Percentiles rank a stretch among this genome's conserved stretches.
Evolutionary conservation across 2,113 vertebrate genomes (phyloP).

Genomic region (Argyrosomus japonicus): DNA sequence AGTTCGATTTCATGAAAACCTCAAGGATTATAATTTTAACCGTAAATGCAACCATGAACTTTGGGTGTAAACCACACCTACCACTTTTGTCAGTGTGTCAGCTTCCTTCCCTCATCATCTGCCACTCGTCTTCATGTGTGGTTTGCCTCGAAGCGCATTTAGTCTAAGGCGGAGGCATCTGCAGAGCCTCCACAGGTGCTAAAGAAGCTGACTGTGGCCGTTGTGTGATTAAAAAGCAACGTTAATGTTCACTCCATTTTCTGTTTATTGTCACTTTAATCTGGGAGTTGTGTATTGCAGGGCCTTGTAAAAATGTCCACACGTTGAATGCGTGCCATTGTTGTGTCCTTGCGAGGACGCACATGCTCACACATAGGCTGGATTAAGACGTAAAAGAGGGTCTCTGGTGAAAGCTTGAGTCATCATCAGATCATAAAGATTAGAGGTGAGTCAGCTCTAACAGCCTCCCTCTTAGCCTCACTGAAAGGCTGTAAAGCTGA

Average conservation of each 20-base stretch:
- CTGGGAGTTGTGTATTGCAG: not conserved
- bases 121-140: no score
- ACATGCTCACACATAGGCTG: not conserved
- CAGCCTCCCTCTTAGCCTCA: not conserved
- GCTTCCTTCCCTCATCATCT: not conserved
- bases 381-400: not conserved
- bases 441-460: slow-evolving; percentile 17
- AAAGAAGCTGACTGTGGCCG: not conserved
- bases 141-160: slow-evolving; percentile 2
- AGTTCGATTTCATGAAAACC: not conserved
- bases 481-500: slow-evolving; percentile 24
- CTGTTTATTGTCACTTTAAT: not conserved
- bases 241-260: not conserved
- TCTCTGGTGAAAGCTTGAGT: not conserved
- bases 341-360: slow-evolving; percentile 4
- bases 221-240: not conserved
- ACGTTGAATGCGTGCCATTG: not conserved
- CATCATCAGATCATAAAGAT: slow-evolving; percentile 23
- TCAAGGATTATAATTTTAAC: not conserved
- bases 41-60: not conserved
- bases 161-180: not conserved
- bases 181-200: not conserved
- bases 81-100: not conserved
- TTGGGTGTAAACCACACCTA: not conserved
- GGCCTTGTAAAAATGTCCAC: not conserved